Base-by-base conservation (phyloP, 2,888 invertebrate genomes). In the Erebia ligea region DNA sequence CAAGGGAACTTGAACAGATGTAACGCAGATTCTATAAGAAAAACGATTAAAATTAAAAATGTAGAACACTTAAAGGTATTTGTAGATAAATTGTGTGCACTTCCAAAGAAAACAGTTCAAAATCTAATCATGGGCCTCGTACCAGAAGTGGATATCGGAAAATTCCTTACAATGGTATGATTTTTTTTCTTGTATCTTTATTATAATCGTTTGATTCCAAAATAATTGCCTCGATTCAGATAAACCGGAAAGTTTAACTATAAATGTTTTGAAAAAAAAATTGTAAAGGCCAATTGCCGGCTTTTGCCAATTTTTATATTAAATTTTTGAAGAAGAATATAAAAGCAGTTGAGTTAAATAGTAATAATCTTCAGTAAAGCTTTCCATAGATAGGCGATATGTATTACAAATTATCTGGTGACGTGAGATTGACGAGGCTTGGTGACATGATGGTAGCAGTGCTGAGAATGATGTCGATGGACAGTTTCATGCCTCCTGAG, bases 101-200 rank as follows among this genome's bases (percentile, higher is more conserved):
- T 92, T 50, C 82, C 91, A 2, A 80, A 85, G 45, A 81, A 83
- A 2, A 85, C 89, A 4, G 76, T 94, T 62, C 91, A 94, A 64
- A 86, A 82, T 52, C 86, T 94, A 73, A 75, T 94, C 3, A 86
- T 90, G 69, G 89, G 89, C 65, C 72, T 95, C 6, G 70, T 94
- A 56, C 81, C 89, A 66, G 91, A 94, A 79, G 80, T 94, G 2
- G 88, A 95, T 78, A 89, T 94, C 72, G 87, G 82, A n/a, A 94
- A 94, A 78, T 90, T 94, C 77, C 74, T 95, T 67, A 89, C 86
- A 74, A 93, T 94, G 93, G 94, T 94, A 75, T 86, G 90, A 67
- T 40, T 50, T 4, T 50, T 67, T 65, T 19, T 45, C 21, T 19
- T 45, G 8, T 34, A 63, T 13, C 3, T 15, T n/a, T 50, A 50